These are phyloP conservation scores for Tetragonisca angustula DNA, from an alignment of 2,888 invertebrate species.

Conservation along the genomic window DNA sequence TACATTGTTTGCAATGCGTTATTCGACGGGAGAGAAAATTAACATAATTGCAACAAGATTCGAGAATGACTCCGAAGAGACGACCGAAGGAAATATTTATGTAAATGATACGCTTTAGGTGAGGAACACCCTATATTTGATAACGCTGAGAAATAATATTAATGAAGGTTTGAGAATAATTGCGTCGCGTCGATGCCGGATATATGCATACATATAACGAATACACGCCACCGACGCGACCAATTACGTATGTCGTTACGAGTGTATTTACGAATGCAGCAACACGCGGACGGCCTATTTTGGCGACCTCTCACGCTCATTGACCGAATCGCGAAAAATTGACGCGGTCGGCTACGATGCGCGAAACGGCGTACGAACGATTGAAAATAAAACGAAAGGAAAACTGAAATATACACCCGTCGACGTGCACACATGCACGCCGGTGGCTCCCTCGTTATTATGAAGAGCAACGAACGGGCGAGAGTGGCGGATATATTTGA, in stretches of 20 bases:
- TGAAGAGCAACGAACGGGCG: constrained; percentile 25
- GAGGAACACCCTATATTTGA: not conserved
- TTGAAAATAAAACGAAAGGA: constrained; percentile 36
- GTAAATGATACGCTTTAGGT: not conserved
- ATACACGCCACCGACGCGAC: constrained; percentile 25
- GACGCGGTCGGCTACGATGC: constrained; percentile 5
- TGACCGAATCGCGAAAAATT: constrained; percentile 53
- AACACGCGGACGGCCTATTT: constrained; percentile 29
- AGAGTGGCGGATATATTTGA: constrained; percentile 38
- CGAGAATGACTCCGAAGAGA: not conserved
- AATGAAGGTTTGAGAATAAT: constrained; percentile 44
- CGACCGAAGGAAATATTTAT: not conserved
- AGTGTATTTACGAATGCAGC: constrained; percentile 60
- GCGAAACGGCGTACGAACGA: constrained; percentile 1
- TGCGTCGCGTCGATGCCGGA: constrained; percentile 36
- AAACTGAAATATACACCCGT: constrained; percentile 1
- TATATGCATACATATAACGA: constrained; percentile 34
- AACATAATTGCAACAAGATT: not conserved
- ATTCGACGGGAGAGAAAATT: not conserved
- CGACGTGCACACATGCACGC: not conserved
- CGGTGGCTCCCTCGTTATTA: constrained; percentile 19
- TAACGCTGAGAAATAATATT: constrained; percentile 49
- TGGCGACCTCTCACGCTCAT: constrained; percentile 12
- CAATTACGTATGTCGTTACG: constrained; percentile 59
- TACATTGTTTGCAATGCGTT: not conserved